Conservation (phyloP, 2,888 invertebrate genomes). For the Rhamphomyia laevipes region DNA sequence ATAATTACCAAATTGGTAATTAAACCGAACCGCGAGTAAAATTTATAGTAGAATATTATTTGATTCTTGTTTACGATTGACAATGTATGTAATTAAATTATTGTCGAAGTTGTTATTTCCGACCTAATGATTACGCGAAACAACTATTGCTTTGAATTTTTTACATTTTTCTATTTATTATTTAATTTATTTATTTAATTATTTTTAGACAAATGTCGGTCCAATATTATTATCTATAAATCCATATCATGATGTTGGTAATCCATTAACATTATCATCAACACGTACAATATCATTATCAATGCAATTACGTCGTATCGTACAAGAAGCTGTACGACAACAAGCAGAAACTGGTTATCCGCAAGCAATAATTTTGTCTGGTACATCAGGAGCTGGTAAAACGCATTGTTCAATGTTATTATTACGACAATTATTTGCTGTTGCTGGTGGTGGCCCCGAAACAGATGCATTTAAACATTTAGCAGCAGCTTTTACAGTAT, state of each 20-base stretch:
- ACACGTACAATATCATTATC: slow-evolving; percentile 61
- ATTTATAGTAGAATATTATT: no score
- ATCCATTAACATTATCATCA: slow-evolving; percentile 75
- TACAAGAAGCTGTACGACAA: slow-evolving; percentile 84
- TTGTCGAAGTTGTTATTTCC: no score
- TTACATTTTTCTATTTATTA: no score
- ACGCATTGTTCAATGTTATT: slow-evolving; percentile 87
- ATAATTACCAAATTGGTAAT: no score
- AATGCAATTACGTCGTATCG: slow-evolving; percentile 76
- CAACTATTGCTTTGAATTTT: no score
- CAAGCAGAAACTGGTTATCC: slow-evolving; percentile 93
- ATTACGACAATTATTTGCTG: slow-evolving; percentile 81
- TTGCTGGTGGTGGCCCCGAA: slow-evolving; percentile 88
- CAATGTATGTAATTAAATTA: no score
- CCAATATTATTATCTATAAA: slow-evolving; percentile 84
- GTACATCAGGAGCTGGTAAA: slow-evolving; percentile 87
- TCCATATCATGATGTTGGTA: slow-evolving; percentile 76
- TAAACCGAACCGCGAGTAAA: no score
- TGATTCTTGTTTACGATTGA: no score
- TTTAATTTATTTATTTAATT: no score
- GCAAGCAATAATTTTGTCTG: slow-evolving; percentile 86
- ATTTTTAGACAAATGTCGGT: slow-evolving; percentile 81
- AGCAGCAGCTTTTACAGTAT: slow-evolving; percentile 88
- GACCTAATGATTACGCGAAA: no score
- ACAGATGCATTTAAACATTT: slow-evolving; percentile 94